Evolutionary conservation across 2,113 vertebrate genomes (phyloP), one percentile per base, ranked within the genome.

Genomic region (Scomber colias): DNA sequence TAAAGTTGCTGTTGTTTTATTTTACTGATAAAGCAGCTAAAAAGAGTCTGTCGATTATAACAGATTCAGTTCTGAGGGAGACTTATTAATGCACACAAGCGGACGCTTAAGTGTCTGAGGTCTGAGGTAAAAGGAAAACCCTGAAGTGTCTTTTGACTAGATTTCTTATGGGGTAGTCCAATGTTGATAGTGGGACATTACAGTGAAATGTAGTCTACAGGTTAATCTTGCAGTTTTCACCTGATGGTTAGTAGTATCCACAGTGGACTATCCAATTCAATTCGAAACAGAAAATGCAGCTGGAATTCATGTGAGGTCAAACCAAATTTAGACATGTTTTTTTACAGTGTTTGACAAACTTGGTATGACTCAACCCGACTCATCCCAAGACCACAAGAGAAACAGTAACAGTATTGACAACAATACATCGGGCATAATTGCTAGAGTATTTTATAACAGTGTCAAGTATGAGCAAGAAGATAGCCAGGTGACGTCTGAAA

Each of bases 401-500:
- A 82, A 86, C 82, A 90, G 79, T 70, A 74, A 85, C 81, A 87
- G 87, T 83, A 83, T 63, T 84, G 79, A 86, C 83, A 77, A 78
- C 82, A 90, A 90, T 91, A 81, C 82, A 84, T 80, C 14, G 27
- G 84, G 86, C 87, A 73, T 77, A 83, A 72, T 77, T 71, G 74
- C 56, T 35, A 72, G 72, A 89, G 75, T 54, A 48, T 85, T 77
- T 68, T 64, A 80, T 67, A 40, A 40, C 35, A 40, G 35, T 40
- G 35, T 40, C 35, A 40, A 40, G 35, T 40, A 40, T 40, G 35
- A 40, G 35, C 35, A 40, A 40, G 35, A 77, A 81, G 71, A 85
- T 63, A 69, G 48, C 76, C 66, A 57, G 67, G 62, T 50, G 68
- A 75, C 40, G 67, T 61, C 21, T 40, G 67, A 61, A 49, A 10